A percentile compares a stretch with the other conserved stretches of the same genome.
These are phyloP conservation scores for Notarius lentiginosus DNA, from an alignment of 2,113 vertebrate genomes.

Conservation along the genomic window DNA sequence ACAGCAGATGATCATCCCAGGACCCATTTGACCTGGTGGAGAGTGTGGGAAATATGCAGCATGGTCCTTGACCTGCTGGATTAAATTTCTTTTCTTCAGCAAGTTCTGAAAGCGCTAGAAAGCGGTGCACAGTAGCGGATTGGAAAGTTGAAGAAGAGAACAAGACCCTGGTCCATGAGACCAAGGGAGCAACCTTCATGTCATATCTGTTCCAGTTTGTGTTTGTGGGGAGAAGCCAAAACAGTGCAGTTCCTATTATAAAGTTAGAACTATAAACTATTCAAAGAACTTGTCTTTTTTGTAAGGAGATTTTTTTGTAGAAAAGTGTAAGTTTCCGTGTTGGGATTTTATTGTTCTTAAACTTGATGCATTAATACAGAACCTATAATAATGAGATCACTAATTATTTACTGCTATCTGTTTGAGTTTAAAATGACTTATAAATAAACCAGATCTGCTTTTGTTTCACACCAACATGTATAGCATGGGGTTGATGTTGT, in stretches of 20 bases:
- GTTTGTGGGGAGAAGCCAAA: neutral
- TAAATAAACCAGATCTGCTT: neutral
- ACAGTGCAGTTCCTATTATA: neutral
- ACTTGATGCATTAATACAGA: no score
- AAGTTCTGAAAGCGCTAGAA: neutral
- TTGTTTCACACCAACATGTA: neutral
- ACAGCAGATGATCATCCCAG: neutral
- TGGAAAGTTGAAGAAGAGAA: neutral
- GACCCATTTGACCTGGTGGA: neutral
- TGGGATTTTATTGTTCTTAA: no score
- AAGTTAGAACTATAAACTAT: neutral
- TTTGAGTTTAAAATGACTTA: no score
- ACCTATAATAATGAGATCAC: no score
- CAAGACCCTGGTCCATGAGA: neutral
- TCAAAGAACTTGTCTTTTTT: neutral
- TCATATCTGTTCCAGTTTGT: neutral
- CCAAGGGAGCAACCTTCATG: neutral
- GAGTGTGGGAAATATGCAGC: slow-evolving; percentile 13
- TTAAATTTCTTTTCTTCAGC: neutral
- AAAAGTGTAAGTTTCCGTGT: neutral
- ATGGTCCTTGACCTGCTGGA: neutral
- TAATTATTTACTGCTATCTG: no score
- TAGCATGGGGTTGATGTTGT: neutral
- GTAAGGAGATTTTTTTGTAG: neutral
- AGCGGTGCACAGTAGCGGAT: neutral